Base-by-base conservation (phyloP, 92 coral and sea anemone genomes). In the Palythoa caribaeorum region DNA sequence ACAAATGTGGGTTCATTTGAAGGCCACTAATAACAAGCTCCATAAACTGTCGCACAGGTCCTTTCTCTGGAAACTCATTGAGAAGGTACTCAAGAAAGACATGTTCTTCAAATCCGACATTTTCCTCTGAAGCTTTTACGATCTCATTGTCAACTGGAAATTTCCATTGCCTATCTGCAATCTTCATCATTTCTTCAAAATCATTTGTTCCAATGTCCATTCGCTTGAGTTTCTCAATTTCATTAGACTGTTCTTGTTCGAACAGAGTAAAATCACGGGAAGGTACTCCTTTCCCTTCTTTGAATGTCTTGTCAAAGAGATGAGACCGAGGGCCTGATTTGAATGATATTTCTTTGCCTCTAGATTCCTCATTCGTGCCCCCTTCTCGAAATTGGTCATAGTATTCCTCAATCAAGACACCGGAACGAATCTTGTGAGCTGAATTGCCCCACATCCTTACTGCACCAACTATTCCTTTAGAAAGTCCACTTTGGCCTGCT, bases 81-180 rank as follows among this genome's bases (percentile, higher is more conserved):
- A 97, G 70, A 28, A 95, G 86, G 78, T 97, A 86, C 38, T 96
- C 97, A 20, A 97, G 90, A 73, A 97, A 97, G 6, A 95, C 96
- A 85, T 97, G 99, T 84, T 97, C 97, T 62, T 97, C 98, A 95
- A 97, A 97, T 21, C 98, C 92, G 20, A 94, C 95, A 60, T 80
- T 85, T 50, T 84, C 71, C 80, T 97, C 99, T 47, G 94, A 94
- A 6, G 85, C 90, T 80, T 97, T 97, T 71, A 96, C 93, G 9
- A 92, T 92, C 88, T 97, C 99, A 78, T 97, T 97, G 68, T 97
- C 97, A 28, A 97, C 75, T 2, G 99, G 99, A 57, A 95, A 97
- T 76, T 91, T 87, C 99, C 99, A 97, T 68, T 95, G 98, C 57
- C 77, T 88, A 76, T 94, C 87, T 47, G 95, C 79, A 72, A 94